These are phyloP conservation scores for Sycophila sp. DNA, from an alignment of 1,140 invertebrate species.

Conservation along the genomic window DNA sequence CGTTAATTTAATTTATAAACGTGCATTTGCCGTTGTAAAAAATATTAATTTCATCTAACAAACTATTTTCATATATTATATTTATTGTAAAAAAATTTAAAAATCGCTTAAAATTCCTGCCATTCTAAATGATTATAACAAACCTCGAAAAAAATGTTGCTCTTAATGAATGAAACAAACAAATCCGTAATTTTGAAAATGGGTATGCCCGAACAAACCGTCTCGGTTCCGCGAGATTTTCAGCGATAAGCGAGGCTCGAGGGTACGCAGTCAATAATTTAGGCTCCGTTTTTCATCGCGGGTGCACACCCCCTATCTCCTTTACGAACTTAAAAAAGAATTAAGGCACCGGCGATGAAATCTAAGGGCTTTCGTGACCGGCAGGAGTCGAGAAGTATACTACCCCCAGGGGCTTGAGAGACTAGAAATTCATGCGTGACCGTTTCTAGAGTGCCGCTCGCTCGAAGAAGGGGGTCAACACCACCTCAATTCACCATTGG, in stretches of 20 bases:
- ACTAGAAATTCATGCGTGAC: conserved; percentile 35
- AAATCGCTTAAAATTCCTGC: no score
- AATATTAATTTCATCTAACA: no score
- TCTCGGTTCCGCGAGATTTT: not conserved
- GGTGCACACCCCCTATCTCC: not conserved
- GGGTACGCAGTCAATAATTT: not conserved
- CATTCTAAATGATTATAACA: no score
- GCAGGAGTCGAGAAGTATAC: not conserved
- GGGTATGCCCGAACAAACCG: no score
- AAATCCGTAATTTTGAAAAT: no score
- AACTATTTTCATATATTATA: no score
- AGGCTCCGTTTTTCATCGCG: conserved; percentile 1
- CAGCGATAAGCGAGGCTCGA: not conserved
- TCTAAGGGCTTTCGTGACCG: conserved; percentile 31
- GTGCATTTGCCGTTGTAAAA: no score
- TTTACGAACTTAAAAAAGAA: conserved; percentile 22
- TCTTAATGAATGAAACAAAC: no score
- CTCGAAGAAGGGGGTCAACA: conserved; percentile 3
- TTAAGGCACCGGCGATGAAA: conserved; percentile 18
- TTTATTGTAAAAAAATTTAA: no score
- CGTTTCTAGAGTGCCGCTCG: not conserved
- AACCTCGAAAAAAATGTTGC: no score
- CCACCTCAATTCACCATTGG: not conserved
- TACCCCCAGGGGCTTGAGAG: not conserved
- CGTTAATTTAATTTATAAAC: no score